A percentile compares a stretch with the other conserved stretches of the same genome.
phyloP scores from a whole-genome alignment of 2,797 vertebrate species.

The Chaenodraco wilsoni region DNA sequence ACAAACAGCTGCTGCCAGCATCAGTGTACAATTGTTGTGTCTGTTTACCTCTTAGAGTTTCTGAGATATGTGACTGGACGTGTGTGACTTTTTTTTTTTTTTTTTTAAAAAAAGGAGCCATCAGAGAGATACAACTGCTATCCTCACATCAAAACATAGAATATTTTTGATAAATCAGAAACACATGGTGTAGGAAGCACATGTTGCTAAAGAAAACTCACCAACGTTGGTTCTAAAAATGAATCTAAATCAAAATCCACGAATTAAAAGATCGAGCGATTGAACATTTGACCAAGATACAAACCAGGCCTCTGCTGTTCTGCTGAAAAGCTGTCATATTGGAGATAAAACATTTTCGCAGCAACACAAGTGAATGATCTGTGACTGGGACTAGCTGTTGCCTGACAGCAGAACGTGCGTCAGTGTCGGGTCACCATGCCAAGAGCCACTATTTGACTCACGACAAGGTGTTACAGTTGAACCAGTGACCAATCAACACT shows the following conservation, averaged over 20 bases:
- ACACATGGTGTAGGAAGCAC: neutral
- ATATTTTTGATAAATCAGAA: neutral
- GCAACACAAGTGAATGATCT: constrained; percentile 2
- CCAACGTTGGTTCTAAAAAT: neutral
- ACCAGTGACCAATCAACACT: constrained; percentile 58
- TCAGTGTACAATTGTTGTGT: constrained; percentile 18
- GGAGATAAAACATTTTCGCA: constrained; percentile 14
- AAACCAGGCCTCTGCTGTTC: neutral
- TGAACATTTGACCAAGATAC: no score
- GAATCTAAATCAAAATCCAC: neutral
- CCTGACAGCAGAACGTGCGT: constrained; percentile 33
- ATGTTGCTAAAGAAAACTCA: neutral
- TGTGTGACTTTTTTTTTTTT: neutral
- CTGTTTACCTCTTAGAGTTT: constrained; percentile 1
- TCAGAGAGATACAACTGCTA: neutral
- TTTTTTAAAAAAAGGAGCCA: neutral
- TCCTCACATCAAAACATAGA: neutral
- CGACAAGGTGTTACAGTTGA: constrained; percentile 42
- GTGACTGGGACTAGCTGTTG: constrained; percentile 26
- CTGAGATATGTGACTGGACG: neutral
- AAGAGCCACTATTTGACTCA: constrained; percentile 51
- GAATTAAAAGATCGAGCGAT: neutral
- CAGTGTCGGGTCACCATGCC: constrained; percentile 27
- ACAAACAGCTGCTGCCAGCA: constrained; percentile 58
- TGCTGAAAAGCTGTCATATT: constrained; percentile 14